Percentiles rank a stretch among this genome's conserved stretches.
These are phyloP conservation scores for Macroteleia sp. DNA, from an alignment of 2,888 invertebrate genomes.

Conservation along the genomic window DNA sequence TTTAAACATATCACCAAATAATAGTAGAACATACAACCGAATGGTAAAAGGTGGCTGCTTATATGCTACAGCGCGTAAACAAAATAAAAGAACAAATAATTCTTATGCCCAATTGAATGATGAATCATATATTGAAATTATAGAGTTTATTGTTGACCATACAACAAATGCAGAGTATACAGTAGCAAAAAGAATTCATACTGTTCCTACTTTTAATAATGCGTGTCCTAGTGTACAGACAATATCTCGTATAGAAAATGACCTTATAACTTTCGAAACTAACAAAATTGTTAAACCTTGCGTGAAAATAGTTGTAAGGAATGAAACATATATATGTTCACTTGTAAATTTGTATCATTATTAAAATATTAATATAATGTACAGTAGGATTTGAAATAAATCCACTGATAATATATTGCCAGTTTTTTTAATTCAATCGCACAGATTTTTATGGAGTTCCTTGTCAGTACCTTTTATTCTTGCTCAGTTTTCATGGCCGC, in stretches of 20 bases:
- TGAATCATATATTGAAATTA: slow-evolving; percentile 10
- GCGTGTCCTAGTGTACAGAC: neutral
- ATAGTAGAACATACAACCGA: neutral
- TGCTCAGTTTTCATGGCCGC: no score
- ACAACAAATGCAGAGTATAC: slow-evolving; percentile 9
- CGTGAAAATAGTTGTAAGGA: slow-evolving; percentile 2
- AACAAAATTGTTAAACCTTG: slow-evolving; percentile 13
- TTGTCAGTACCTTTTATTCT: no score
- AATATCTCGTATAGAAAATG: neutral
- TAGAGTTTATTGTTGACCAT: slow-evolving; percentile 22
- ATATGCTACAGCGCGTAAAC: slow-evolving; percentile 4
- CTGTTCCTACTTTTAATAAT: neutral
- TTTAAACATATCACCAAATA: neutral
- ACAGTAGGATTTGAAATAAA: no score
- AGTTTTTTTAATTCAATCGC: no score
- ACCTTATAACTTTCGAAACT: neutral
- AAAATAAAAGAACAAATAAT: slow-evolving; percentile 30
- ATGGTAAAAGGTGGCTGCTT: slow-evolving; percentile 33
- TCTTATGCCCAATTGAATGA: slow-evolving; percentile 23
- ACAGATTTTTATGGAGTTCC: no score
- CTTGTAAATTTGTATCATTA: slow-evolving; percentile 17
- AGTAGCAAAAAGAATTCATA: slow-evolving; percentile 6
- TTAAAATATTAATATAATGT: no score
- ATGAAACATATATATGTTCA: neutral
- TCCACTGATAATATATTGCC: no score